Base-by-base conservation (phyloP, 2,888 invertebrate genomes). In the Corythucha ciliata region DNA sequence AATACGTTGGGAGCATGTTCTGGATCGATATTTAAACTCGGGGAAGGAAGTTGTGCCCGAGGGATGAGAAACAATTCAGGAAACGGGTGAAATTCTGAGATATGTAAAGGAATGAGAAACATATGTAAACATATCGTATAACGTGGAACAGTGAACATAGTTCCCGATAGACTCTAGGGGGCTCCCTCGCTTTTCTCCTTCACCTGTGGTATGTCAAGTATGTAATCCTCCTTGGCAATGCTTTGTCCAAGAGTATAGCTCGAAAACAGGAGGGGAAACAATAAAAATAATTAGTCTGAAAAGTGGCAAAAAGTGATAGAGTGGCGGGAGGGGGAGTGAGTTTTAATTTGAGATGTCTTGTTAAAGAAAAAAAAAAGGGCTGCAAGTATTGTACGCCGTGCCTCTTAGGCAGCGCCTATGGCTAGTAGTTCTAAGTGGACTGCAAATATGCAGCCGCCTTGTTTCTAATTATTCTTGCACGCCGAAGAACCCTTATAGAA, bases 301-400 rank as follows among this genome's bases (percentile, higher is more conserved):
- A 34, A 21, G 21, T 41, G 41, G 20, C 22, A 37, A 37, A 29
- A 14, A 40, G 40, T 40, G 40, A 25, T 27, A 39, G 26, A 24
- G n/a, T n/a, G n/a, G n/a, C n/a, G n/a, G n/a, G n/a, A n/a, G n/a
- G n/a, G n/a, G n/a, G n/a, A n/a, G n/a, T n/a, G n/a, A 37, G 36
- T 29, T 45, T 46, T 54, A 54, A 54, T 54, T 55, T 55, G 55
- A 55, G 55, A 55, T 55, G 48, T 52, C 55, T 55, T 55, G 55
- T 55, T 55, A 55, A 44, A 45, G 47, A 25, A 12, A 16, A 21
- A 46, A 32, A 37, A 26, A 12, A 36, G 47, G 25, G 37, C 21
- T 29, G 24, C 44, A 44, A 37, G 48, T 37, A 48, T 48, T 48
- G 48, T 48, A 39, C 39, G 48, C 36, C 36, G 25, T 29, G 29